Base-by-base conservation (phyloP, 2,797 vertebrate species). In the Tamandua tetradactyla region DNA sequence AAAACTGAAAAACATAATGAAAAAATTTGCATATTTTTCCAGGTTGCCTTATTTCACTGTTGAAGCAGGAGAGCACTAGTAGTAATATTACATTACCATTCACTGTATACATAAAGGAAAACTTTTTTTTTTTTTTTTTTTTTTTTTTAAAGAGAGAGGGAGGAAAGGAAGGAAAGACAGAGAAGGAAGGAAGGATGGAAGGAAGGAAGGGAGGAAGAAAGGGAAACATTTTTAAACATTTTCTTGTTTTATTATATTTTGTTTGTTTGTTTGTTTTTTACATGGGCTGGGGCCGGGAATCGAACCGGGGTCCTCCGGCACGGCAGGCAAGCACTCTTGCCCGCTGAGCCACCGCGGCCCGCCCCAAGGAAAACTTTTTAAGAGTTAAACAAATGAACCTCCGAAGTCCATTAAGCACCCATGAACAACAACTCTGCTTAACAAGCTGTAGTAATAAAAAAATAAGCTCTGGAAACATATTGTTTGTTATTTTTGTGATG, bases 1-100 rank as follows among this genome's bases (percentile, higher is more conserved):
- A 96, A 97, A 97, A 93, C 9, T 35, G 61, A 86, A 78, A 14
- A 91, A 25, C 18, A 30, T 75, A 69, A n/a, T 79, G 44, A 57
- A 59, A 52, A 44, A 52, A 89, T 93, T 61, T 94, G 68, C 94
- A 87, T 91, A 49, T 91, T 87, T 14, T 59, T 40, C 42, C 57
- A 87, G 42, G 75, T 66, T 90, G 66, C 69, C 40, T 61, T 88
- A 25, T 94, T 94, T 95, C 74, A 42, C 44, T 94, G 59, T 94
- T 23, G 25, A 68, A 52, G 42, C 32, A 74, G 55, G 76, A 91
- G 78, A 83, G 84, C 8, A 47, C 37, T 93, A 88, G 12, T 20
- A 64, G 22, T 88, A 86, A 61, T 62, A 82, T 49, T 61, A 68
- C 3, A 30, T 83, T 80, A 47, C 55, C 25, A 71, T 75, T 47